Evolutionary conservation across 2,113 vertebrate species (phyloP).

Genomic region (Pogona vitticeps): DNA sequence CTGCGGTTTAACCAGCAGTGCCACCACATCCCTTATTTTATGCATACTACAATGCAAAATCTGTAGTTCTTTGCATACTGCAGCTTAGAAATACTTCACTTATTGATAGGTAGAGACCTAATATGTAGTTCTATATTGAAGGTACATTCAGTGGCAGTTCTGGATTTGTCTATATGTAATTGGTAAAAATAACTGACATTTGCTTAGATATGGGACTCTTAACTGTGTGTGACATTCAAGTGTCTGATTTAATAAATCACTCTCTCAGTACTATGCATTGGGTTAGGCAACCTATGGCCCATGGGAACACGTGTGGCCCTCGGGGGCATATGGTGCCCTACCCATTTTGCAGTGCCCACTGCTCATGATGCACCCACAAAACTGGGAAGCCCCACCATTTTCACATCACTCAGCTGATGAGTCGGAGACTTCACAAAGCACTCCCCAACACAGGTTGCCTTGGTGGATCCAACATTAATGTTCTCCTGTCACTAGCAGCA

Average conservation of each 20-base stretch:
- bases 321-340: too few species aligned
- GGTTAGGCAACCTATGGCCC: too few species aligned
- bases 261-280: background rate
- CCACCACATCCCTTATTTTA: background rate
- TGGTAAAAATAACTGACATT: background rate
- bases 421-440: too few species aligned
- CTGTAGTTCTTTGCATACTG: background rate
- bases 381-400: too few species aligned
- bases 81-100: background rate
- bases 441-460: too few species aligned
- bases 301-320: background rate
- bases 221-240: background rate
- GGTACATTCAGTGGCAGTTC: background rate
- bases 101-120: background rate
- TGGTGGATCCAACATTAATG: too few species aligned
- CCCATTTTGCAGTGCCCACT: too few species aligned
- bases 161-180: background rate
- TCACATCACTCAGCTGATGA: too few species aligned
- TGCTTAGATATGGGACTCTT: background rate
- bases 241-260: background rate
- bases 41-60: too few species aligned
- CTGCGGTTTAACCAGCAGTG: too few species aligned
- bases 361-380: too few species aligned
- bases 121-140: background rate
- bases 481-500: too few species aligned